A percentile compares a stretch with the other conserved stretches of the same genome.
These are phyloP conservation scores for Osmerus mordax DNA, from an alignment of 2,113 vertebrate species.

Conservation along the genomic window DNA sequence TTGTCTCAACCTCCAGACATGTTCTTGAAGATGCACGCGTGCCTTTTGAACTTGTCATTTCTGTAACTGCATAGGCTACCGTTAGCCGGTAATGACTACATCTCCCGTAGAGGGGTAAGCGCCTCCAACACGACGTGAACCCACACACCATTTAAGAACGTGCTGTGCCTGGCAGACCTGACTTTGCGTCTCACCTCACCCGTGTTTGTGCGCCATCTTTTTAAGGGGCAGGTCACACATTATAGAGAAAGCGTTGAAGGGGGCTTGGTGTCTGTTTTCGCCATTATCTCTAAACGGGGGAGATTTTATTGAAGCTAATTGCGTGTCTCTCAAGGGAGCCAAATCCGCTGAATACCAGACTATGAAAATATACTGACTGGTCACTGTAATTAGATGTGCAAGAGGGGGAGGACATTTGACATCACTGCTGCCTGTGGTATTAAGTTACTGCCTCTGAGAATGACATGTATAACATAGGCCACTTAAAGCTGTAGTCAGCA, in stretches of 20 bases:
- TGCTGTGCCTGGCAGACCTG: conserved; percentile 17
- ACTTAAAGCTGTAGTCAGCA: no score
- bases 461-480: background rate
- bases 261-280: conserved; percentile 51
- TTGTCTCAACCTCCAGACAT: background rate
- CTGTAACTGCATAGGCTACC: background rate
- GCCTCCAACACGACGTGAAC: conserved; percentile 16
- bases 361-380: conserved; percentile 65
- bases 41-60: background rate
- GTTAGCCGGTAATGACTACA: conserved; percentile 30
- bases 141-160: background rate
- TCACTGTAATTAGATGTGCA: conserved; percentile 67
- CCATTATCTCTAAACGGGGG: conserved; percentile 52
- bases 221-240: conserved; percentile 40
- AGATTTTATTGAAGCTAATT: conserved; percentile 71
- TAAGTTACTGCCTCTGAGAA: conserved; percentile 58
- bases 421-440: conserved; percentile 60
- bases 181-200: conserved; percentile 30
- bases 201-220: conserved; percentile 27
- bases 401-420: conserved; percentile 57
- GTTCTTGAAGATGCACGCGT: background rate
- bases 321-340: conserved; percentile 59
- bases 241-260: conserved; percentile 39
- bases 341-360: conserved; percentile 62
- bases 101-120: conserved; percentile 17